Base-by-base conservation (phyloP, 1,140 invertebrate genomes). In the Drosophila pectinifera region DNA sequence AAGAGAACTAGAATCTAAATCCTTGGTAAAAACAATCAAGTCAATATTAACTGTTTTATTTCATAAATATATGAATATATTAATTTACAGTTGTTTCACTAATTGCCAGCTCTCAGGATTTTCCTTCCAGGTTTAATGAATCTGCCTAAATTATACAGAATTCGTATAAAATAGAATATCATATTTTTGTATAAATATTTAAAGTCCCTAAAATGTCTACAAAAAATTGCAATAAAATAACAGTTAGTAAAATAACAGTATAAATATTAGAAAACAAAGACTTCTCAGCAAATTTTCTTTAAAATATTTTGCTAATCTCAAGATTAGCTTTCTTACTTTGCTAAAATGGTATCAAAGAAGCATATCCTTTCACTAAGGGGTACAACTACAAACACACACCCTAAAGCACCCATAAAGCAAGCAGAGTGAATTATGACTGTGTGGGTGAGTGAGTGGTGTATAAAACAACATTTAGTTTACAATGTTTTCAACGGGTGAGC, bases 391-490 rank as follows among this genome's bases (percentile, higher is more conserved):
- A 20, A 42, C 28, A 49, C 55, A 76, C 73, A 56, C 48, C 64
- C 64, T 26, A 49, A 48, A 39, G 42, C 54, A 51, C 28, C 46
- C 38, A 61, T 73, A 81, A 77, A 65, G 68, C 68, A 73, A 79
- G 65, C 70, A 65, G 24, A 72, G 84, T 84, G 74, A 83, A 80
- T 73, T 75, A 81, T 80, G 79, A 43, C 45, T 69, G 63, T 73
- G 61, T 76, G 58, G 57, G 62, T 82, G 64, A 69, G 51, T 63
- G 45, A 45, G 54, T 63, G 64, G 65, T 73, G 69, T 70, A 76
- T 81, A 70, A 78, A 73, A 78, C 56, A 73, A 83, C 83, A 89
- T 88, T 89, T 83, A 83, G 83, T 88, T 88, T 88, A 83, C 83
- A 86, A 68, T 88, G 83, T 80, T 73, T 80, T 77, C 81, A 76